These are phyloP conservation scores for Leptinotarsa tumamoca DNA, from an alignment of 2,888 invertebrate species.

Conservation along the genomic window DNA sequence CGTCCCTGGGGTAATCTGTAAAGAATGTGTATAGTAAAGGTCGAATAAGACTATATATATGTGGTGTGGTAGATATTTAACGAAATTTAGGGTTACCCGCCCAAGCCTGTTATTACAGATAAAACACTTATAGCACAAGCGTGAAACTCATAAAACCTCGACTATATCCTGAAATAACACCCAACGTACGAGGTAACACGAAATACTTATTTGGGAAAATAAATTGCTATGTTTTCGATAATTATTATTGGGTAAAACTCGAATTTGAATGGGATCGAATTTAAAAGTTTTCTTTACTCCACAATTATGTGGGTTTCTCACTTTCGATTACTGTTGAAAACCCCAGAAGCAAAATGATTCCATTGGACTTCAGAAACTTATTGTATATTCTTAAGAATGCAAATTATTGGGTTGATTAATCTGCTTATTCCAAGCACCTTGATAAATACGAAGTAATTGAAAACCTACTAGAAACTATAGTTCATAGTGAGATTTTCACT, in stretches of 20 bases:
- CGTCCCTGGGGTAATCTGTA: slow-evolving; percentile 2
- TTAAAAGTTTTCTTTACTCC: neutral
- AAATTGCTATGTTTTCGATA: neutral
- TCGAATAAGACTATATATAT: slow-evolving; percentile 9
- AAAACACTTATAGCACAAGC: slow-evolving; percentile 17
- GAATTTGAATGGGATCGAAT: neutral
- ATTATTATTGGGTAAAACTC: neutral
- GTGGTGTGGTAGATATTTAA: slow-evolving; percentile 15
- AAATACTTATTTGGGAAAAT: neutral
- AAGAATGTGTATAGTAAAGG: slow-evolving; percentile 10
- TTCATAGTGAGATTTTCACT: no score
- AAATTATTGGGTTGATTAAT: no score
- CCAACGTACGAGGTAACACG: neutral
- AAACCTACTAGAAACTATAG: no score
- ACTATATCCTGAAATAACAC: slow-evolving; percentile 8
- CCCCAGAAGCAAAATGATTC: no score
- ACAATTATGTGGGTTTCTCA: no score
- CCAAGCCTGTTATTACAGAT: slow-evolving; percentile 20
- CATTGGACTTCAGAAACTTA: no score
- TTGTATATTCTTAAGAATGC: no score
- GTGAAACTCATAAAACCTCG: slow-evolving; percentile 15
- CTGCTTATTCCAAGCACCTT: no score
- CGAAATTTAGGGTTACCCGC: slow-evolving; percentile 17
- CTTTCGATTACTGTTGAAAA: no score
- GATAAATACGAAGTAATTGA: no score